Evolutionary conservation across 2,113 vertebrate species (phyloP).

Genomic region (Passer domesticus): DNA sequence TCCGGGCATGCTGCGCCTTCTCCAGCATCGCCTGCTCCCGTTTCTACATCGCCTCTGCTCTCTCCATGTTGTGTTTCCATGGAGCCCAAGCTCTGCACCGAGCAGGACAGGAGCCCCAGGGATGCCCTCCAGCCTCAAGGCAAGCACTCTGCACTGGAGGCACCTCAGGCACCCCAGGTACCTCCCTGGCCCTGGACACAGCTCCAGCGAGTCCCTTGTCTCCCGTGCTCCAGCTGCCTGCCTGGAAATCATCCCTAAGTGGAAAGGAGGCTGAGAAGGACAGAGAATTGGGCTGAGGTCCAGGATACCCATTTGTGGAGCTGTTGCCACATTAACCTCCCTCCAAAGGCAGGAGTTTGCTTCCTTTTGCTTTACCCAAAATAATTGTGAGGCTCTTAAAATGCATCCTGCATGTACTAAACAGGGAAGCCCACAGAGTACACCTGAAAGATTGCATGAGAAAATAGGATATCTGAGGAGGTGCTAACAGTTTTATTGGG

Average conservation of each 20-base stretch:
- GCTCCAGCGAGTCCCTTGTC: rapidly evolving
- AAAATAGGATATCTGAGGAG: constrained; percentile 14
- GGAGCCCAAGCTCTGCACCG: rapidly evolving
- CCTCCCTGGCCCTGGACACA: background rate
- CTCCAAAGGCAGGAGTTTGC: background rate
- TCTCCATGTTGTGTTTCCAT: rapidly evolving
- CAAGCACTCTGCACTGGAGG: background rate
- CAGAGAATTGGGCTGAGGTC: background rate
- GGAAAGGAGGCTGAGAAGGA: background rate
- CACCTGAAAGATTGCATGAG: background rate
- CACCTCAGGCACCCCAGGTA: background rate
- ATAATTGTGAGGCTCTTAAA: constrained; percentile 24
- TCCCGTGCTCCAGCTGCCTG: rapidly evolving
- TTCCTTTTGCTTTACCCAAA: constrained; percentile 14
- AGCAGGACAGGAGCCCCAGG: background rate
- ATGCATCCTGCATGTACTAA: background rate
- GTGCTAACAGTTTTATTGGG: constrained; percentile 35
- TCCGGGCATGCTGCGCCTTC: background rate
- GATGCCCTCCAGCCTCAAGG: background rate
- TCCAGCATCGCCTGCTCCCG: background rate
- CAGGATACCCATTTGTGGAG: background rate
- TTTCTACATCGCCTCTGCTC: background rate
- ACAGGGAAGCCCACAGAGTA: background rate
- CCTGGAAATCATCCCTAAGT: background rate
- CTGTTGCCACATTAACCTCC: background rate